phyloP scores from a whole-genome alignment of 2,888 invertebrate species.

The Andrena hattorfiana region DNA sequence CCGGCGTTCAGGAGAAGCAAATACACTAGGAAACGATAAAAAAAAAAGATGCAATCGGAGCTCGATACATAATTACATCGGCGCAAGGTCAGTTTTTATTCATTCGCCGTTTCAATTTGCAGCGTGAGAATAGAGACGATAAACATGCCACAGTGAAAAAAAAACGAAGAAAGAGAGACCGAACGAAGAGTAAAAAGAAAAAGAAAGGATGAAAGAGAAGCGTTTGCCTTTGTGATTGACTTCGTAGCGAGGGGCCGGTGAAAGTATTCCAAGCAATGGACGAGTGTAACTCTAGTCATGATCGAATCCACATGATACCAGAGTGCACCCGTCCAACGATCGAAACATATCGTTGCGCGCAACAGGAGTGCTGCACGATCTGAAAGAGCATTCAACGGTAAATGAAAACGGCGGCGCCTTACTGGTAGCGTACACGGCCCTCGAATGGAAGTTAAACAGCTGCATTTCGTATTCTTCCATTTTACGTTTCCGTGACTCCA shows the following conservation, averaged over 20 bases:
- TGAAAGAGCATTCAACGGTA: constrained; percentile 60
- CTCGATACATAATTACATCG: constrained; percentile 22
- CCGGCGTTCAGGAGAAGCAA: not conserved
- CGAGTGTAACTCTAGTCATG: constrained; percentile 84
- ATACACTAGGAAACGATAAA: constrained; percentile 14
- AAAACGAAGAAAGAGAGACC: not conserved
- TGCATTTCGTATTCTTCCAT: constrained; percentile 82
- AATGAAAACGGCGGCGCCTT: constrained; percentile 69
- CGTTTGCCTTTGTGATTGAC: constrained; percentile 57
- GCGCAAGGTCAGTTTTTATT: constrained; percentile 58
- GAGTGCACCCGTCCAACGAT: constrained; percentile 81
- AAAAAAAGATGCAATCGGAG: constrained; percentile 26
- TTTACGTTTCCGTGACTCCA: constrained; percentile 72
- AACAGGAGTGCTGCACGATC: constrained; percentile 37
- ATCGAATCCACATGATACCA: constrained; percentile 80
- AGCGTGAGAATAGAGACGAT: not conserved
- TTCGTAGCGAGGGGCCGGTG: constrained; percentile 56
- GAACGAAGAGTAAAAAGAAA: not conserved
- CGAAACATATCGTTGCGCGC: constrained; percentile 49
- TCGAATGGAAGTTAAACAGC: constrained; percentile 80
- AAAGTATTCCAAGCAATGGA: constrained; percentile 77
- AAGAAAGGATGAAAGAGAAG: constrained; percentile 42
- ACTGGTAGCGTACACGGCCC: constrained; percentile 77
- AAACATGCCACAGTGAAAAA: too few species aligned
- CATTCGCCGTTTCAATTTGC: constrained; percentile 25